Base-by-base conservation (phyloP, 1,140 invertebrate genomes). In the Zophobas atratus region DNA sequence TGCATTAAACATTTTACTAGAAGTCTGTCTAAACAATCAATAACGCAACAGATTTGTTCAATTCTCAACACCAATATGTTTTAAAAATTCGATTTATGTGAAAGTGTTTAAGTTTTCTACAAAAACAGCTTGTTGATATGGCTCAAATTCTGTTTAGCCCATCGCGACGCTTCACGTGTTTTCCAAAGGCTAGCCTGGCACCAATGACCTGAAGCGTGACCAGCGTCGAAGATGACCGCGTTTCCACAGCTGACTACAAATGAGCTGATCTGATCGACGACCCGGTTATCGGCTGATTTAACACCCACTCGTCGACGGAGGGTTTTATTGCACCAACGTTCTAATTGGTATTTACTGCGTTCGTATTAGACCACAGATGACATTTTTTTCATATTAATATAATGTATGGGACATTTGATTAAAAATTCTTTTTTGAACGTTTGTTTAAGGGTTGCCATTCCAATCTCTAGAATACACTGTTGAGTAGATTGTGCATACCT, bases 231-330 rank as follows among this genome's bases (percentile, higher is more conserved):
- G 48, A 72, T 72, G 48, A 6, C 46, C 32, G 2, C 33, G 34
- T 6, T 6, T 5, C 2, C 3, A 34, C 57, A 6, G 51, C 20
- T 48, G 70, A 49, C 46, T 72, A 72, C 70, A 51, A 72, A 72
- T 72, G 67, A 71, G 67, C n/a, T 71, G 67, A 60, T 38, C 34
- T 41, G 57, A 60, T 60, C 57, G 57, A 38, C 48, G 67, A 71
- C 67, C 67, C 51, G 46, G 46, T 72, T 72, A 51, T 33, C 46
- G 36, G 41, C 70, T 41, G 70, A 72, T 72, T 72, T 72, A 72
- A 67, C 60, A 67, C 60, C 60, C 60, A 67, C 60, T 67, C 60
- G 38, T 67, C 60, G 60, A 67, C 33, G n/a, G 60, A 6, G 32
- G 57, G 0, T 63, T 63, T 51, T 51, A 51, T 51, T 51, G n/a